Conservation (phyloP, 2,113 vertebrate species). For the Raja brachyura region DNA sequence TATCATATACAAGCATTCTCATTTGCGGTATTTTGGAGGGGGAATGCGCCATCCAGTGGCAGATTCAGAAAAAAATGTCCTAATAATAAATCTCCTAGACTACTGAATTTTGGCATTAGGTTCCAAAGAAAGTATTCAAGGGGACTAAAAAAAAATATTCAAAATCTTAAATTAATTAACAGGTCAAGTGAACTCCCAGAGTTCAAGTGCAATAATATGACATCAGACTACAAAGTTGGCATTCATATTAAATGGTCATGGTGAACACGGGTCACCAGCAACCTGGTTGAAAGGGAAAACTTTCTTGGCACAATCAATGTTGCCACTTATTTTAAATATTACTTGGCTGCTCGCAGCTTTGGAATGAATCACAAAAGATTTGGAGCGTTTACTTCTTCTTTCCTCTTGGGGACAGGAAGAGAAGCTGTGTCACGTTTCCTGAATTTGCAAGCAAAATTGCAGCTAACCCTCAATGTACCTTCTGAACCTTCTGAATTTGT, state of each 20-base stretch:
- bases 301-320: background rate
- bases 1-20: slow-evolving; percentile 10
- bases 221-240: background rate
- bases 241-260: background rate
- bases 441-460: background rate
- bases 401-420: slow-evolving; percentile 3
- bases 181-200: background rate
- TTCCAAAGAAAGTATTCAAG: background rate
- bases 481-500: no score
- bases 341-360: background rate
- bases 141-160: background rate
- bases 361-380: slow-evolving; percentile 17
- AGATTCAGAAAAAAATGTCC: background rate
- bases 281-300: background rate
- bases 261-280: background rate
- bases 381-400: background rate
- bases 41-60: background rate
- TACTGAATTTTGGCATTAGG: background rate
- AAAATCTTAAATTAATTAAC: slow-evolving; percentile 17
- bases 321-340: background rate
- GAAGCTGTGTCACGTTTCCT: background rate
- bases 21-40: background rate
- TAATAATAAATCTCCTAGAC: background rate
- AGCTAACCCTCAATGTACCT: background rate
- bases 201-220: slow-evolving; percentile 4